Percentiles rank a stretch among this genome's conserved stretches.
phyloP scores from a whole-genome alignment of 2,797 vertebrate genomes.

The Hydrocynus forskahlii region DNA sequence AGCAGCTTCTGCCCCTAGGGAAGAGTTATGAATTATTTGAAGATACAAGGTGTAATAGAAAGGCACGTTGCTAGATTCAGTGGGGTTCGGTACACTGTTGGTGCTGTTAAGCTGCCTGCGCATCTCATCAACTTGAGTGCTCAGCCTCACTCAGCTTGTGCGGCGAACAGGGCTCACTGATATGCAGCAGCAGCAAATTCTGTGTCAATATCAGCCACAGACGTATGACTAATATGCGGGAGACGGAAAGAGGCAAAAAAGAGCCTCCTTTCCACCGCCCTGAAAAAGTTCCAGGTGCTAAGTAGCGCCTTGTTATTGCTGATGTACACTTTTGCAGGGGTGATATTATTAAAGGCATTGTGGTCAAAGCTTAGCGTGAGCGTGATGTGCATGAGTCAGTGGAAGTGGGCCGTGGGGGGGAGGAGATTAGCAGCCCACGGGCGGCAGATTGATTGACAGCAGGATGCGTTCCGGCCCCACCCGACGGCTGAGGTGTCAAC shows the following conservation, averaged over 20 bases:
- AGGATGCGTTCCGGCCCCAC: constrained; percentile 52
- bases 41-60: constrained; percentile 21
- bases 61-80: background rate
- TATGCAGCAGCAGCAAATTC: constrained; percentile 33
- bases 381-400: constrained; percentile 47
- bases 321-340: constrained; percentile 32
- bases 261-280: background rate
- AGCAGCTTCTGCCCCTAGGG: background rate
- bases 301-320: constrained; percentile 42
- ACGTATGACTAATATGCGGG: constrained; percentile 18
- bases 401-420: constrained; percentile 33
- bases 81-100: constrained; percentile 26
- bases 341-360: constrained; percentile 48
- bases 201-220: constrained; percentile 20
- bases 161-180: constrained; percentile 30
- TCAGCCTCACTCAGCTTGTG: constrained; percentile 26
- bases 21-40: background rate
- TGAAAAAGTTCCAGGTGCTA: constrained; percentile 35
- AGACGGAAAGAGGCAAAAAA: constrained; percentile 3
- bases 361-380: constrained; percentile 28
- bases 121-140: constrained; percentile 54
- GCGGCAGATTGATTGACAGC: constrained; percentile 51
- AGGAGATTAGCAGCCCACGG: constrained; percentile 45
- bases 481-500: constrained; percentile 54
- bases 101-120: constrained; percentile 44